phyloP scores from a whole-genome alignment of 2,888 invertebrate genomes.

The Rhagium mordax region DNA sequence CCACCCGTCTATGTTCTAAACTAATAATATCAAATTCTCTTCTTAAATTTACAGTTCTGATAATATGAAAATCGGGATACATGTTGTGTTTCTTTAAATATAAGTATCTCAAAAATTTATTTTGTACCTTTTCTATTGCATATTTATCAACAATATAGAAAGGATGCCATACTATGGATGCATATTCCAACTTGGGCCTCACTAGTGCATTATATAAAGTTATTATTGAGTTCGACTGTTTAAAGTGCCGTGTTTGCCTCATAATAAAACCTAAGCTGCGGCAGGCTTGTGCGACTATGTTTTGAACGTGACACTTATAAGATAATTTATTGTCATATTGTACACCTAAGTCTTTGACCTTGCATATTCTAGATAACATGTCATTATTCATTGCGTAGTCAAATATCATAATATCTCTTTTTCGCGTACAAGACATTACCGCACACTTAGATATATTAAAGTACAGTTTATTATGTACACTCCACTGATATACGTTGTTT shows the following conservation, averaged over 20 bases:
- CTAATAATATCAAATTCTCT: too few relatives aligned
- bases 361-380: background rate
- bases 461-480: background rate
- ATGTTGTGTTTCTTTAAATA: background rate
- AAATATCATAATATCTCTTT: too few relatives aligned
- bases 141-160: background rate
- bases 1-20: background rate
- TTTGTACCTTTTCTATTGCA: background rate
- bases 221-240: background rate
- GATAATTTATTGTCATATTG: background rate
- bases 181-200: background rate
- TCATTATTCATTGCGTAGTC: too few relatives aligned
- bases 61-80: background rate
- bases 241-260: background rate
- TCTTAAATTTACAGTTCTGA: background rate
- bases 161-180: background rate
- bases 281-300: background rate
- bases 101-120: background rate
- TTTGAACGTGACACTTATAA: background rate
- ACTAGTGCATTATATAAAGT: background rate
- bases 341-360: background rate
- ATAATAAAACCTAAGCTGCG: background rate
- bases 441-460: background rate
- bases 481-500: background rate
- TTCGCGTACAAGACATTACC: too few relatives aligned